phyloP scores from a whole-genome alignment of 2,113 vertebrate genomes.

The Zapornia atra region DNA sequence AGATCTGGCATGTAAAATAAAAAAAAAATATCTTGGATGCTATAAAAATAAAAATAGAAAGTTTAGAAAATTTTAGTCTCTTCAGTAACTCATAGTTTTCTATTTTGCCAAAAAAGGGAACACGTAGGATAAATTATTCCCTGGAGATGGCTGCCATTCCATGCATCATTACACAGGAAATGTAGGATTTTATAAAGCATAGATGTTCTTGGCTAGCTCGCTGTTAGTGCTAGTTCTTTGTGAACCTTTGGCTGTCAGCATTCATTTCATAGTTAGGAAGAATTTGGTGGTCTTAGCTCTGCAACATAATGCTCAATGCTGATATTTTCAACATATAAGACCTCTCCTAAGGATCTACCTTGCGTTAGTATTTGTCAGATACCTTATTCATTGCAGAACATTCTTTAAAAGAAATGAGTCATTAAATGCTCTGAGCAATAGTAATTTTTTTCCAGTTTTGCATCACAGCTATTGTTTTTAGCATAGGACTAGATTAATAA shows the following conservation, averaged over 20 bases:
- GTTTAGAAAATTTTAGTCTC: background rate
- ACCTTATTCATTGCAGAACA: background rate
- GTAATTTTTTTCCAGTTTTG: background rate
- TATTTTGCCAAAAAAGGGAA: background rate
- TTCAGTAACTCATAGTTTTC: background rate
- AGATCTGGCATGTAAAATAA: background rate
- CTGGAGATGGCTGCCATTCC: background rate
- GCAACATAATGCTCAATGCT: background rate
- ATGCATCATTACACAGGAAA: background rate
- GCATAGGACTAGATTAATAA: background rate
- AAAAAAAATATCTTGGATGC: background rate
- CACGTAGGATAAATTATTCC: background rate
- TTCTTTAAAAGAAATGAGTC: background rate
- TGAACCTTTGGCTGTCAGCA: background rate
- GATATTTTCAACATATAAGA: background rate
- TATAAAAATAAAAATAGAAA: background rate
- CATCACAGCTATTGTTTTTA: background rate
- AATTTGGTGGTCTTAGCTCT: background rate
- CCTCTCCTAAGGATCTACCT: background rate
- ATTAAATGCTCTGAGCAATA: background rate
- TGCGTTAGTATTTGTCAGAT: background rate
- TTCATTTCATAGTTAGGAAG: background rate
- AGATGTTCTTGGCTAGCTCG: background rate
- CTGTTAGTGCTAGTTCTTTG: background rate
- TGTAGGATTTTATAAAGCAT: background rate